These are phyloP conservation scores for Cordilura impudica DNA, from an alignment of 2,888 invertebrate genomes.

Conservation along the genomic window DNA sequence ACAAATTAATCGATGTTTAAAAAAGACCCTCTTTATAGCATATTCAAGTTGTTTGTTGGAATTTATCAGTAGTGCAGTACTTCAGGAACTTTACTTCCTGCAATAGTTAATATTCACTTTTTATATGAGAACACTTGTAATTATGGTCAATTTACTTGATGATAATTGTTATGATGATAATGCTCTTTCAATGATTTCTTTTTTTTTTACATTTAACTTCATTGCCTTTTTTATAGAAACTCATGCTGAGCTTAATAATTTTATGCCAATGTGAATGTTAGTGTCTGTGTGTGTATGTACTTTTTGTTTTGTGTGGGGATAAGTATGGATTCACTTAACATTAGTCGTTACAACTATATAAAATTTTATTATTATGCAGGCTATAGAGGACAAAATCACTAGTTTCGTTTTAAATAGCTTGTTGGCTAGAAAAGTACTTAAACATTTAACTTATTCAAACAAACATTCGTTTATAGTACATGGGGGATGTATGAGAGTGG, in stretches of 20 bases:
- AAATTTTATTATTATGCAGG: slow-evolving; percentile 12
- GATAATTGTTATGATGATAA: slow-evolving; percentile 2
- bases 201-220: slow-evolving; percentile 1
- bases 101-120: too few relatives aligned
- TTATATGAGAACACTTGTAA: slow-evolving; percentile 15
- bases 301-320: background rate
- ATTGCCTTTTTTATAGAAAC: background rate
- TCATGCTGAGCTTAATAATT: background rate
- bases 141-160: slow-evolving; percentile 22
- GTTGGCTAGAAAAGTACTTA: slow-evolving; percentile 17
- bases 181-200: slow-evolving; percentile 9
- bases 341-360: background rate
- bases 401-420: slow-evolving; percentile 15
- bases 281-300: background rate
- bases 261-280: background rate
- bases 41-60: too few relatives aligned
- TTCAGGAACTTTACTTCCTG: too few relatives aligned
- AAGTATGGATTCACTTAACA: background rate
- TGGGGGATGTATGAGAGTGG: too few relatives aligned
- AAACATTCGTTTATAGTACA: background rate
- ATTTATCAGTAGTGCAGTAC: too few relatives aligned
- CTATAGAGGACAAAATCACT: background rate
- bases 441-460: background rate
- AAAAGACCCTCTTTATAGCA: too few relatives aligned
- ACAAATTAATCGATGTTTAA: too few relatives aligned